phyloP scores from a whole-genome alignment of 2,888 invertebrate species.

The Agrotis ipsilon region DNA sequence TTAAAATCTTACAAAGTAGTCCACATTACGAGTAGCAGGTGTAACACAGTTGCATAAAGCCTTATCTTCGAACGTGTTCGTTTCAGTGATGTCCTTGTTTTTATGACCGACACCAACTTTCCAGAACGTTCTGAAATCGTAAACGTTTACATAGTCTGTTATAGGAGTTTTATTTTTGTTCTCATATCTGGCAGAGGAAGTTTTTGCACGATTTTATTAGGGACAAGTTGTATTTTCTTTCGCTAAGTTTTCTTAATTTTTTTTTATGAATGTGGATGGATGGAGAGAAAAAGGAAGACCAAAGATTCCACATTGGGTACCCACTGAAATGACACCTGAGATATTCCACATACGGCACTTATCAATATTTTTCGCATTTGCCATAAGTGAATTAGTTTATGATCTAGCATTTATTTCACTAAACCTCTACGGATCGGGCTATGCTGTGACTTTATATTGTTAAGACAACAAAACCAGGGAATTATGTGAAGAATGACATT shows the following conservation, averaged over 20 bases:
- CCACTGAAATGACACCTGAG: no score
- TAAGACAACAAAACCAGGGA: no score
- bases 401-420: no score
- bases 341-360: no score
- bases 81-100: conserved; percentile 48
- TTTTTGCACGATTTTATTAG: not conserved
- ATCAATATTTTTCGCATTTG: no score
- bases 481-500: no score
- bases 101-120: conserved; percentile 48
- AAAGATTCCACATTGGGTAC: no score
- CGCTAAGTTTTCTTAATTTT: not conserved
- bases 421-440: no score
- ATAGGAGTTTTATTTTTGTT: conserved; percentile 26
- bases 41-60: conserved; percentile 56
- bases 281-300: no score
- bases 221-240: not conserved
- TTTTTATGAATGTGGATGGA: no score
- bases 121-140: conserved; percentile 39
- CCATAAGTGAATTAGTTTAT: no score
- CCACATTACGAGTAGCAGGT: conserved; percentile 57
- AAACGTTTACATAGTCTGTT: conserved; percentile 54
- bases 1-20: conserved; percentile 45
- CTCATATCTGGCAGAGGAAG: not conserved
- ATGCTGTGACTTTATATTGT: no score
- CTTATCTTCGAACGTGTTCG: conserved; percentile 53